Evolutionary conservation across 2,888 invertebrate species (phyloP), one percentile per base, ranked within the genome.

Genomic region (Ischnus inquisitorius): DNA sequence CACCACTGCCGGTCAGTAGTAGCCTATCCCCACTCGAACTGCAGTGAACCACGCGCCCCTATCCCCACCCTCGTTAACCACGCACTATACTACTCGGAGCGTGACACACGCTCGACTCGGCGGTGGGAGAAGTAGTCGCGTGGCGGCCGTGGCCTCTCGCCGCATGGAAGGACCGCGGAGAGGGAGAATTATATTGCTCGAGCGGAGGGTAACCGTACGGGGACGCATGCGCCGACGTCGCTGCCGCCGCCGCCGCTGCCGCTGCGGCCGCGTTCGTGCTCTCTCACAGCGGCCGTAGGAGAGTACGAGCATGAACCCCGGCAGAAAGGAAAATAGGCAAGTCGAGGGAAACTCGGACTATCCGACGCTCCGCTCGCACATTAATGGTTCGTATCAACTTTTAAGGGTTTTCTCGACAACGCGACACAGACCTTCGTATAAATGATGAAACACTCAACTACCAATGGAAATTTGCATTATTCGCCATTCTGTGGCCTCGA

Each of bases 41-140:
- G 57, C 76, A 82, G 86, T 74, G 85, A 88, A 88, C 87, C 93
- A 92, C 93, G 91, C 92, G 91, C 88, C 91, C 90, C 89, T 88
- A 88, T 87, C 89, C 92, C 92, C 90, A 89, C 90, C 88, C 75
- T 81, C 82, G 85, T 86, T 80, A 76, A 89, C 83, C 91, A 91
- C 91, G 91, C 91, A 90, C 91, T 89, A 87, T 88, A 89, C 90
- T 89, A 90, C 89, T 90, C 88, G 88, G 91, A 90, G 90, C 91
- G 90, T 89, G 92, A 92, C 92, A 91, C 92, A 91, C 93, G 93
- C 91, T 90, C 88, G 83, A 79, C 60, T 65, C 82, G 46, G 76
- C 80, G 88, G 92, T 88, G 90, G 92, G 92, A 90, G 90, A 86
- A 89, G 88, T 88, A 89, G 93, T 93, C 93, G 93, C 93, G 93